A percentile compares a stretch with the other conserved stretches of the same genome.
phyloP scores from a whole-genome alignment of 2,113 vertebrate genomes.

The Anhinga rufa region DNA sequence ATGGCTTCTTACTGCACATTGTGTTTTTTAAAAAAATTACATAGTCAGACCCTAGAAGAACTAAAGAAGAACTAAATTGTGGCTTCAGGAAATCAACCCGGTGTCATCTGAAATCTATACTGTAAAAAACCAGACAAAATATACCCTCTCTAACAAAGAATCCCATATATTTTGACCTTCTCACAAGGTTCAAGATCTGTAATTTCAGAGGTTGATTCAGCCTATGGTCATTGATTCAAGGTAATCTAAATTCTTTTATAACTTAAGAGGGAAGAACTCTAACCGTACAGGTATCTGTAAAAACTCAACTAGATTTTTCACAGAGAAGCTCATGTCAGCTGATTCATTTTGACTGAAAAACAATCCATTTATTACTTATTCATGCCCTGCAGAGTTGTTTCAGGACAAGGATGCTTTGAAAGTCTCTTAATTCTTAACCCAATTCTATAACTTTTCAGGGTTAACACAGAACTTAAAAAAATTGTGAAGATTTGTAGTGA shows the following conservation, averaged over 20 bases:
- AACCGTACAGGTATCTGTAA: background rate
- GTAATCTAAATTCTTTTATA: background rate
- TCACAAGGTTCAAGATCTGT: background rate
- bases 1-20: background rate
- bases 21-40: background rate
- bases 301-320: background rate
- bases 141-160: background rate
- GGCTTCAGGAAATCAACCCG: background rate
- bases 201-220: background rate
- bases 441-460: background rate
- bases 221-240: background rate
- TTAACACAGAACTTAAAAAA: background rate
- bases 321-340: background rate
- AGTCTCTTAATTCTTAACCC: slow-evolving; percentile 11
- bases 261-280: background rate
- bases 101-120: background rate
- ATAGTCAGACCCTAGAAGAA: background rate
- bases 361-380: slow-evolving; percentile 33
- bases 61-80: background rate
- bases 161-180: background rate
- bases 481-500: background rate
- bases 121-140: background rate
- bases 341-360: slow-evolving; percentile 20
- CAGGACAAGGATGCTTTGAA: slow-evolving; percentile 24
- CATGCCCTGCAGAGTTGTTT: slow-evolving; percentile 17